Conservation (phyloP, 2,113 vertebrate genomes). For the Chaetodon auriga region DNA sequence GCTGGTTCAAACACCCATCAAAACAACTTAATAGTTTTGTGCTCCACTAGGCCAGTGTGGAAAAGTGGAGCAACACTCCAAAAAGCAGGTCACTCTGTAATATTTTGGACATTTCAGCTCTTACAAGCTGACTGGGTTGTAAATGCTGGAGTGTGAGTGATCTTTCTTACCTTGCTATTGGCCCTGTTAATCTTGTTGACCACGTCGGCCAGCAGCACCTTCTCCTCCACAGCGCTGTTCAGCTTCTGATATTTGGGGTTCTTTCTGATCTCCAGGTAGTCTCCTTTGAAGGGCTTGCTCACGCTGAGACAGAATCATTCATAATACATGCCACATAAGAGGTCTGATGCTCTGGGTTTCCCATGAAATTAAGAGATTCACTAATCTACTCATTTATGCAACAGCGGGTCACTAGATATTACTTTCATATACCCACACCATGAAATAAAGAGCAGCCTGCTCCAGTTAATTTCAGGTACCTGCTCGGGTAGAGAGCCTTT, state of each 20-base stretch:
- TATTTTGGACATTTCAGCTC: background rate
- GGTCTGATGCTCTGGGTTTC: background rate
- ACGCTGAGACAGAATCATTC: constrained; percentile 84
- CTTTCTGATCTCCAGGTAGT: constrained; percentile 96
- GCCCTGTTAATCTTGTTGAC: constrained; percentile 98
- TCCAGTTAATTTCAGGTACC: constrained; percentile 70
- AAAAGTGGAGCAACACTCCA: background rate
- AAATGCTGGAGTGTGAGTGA: background rate
- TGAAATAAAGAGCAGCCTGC: background rate
- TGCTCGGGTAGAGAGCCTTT: constrained; percentile 96
- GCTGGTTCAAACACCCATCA: constrained; percentile 12
- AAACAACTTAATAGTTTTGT: constrained; percentile 2
- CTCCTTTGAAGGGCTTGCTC: constrained; percentile 96
- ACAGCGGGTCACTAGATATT: background rate
- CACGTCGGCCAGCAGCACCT: constrained; percentile 95
- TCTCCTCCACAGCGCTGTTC: constrained; percentile 92
- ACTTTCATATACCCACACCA: background rate
- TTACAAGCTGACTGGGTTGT: background rate
- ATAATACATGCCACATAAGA: background rate
- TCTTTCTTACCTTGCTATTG: constrained; percentile 92
- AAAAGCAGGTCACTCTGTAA: background rate
- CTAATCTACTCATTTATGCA: background rate
- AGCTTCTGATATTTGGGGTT: constrained; percentile 99
- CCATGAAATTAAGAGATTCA: background rate
- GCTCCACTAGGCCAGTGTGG: background rate